A percentile compares a stretch with the other conserved stretches of the same genome.
These are phyloP conservation scores for Zingel zingel DNA, from an alignment of 2,113 vertebrate species.

Conservation along the genomic window DNA sequence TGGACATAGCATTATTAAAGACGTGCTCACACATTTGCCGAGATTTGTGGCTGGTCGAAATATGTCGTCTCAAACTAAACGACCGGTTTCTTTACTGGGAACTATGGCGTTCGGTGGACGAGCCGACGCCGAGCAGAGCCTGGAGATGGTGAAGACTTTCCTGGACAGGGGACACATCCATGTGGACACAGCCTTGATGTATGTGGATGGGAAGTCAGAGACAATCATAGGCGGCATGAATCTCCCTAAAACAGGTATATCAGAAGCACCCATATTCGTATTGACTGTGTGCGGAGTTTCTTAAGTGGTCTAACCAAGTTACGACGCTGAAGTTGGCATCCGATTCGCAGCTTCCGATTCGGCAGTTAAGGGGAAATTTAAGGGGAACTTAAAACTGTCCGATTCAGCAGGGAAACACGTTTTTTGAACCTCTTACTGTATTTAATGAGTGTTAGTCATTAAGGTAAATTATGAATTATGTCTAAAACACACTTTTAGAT, in stretches of 20 bases:
- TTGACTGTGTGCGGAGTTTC: neutral
- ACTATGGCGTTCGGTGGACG: conserved; percentile 92
- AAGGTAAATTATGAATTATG: too few relatives aligned
- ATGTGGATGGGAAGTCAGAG: conserved; percentile 90
- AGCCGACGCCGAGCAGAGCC: conserved; percentile 82
- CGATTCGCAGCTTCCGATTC: too few relatives aligned
- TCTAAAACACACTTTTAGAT: too few relatives aligned
- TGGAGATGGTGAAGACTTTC: conserved; percentile 85
- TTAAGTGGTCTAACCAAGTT: neutral
- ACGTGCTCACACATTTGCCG: neutral
- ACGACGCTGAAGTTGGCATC: too few relatives aligned
- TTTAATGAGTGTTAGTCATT: too few relatives aligned
- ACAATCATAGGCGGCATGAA: conserved; percentile 87
- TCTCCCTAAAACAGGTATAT: conserved; percentile 80
- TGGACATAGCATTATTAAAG: neutral
- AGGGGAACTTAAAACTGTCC: too few relatives aligned
- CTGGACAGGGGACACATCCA: conserved; percentile 82
- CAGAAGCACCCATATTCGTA: neutral
- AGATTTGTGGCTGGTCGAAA: conserved; percentile 25
- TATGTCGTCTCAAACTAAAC: conserved; percentile 71
- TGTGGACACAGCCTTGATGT: conserved; percentile 92
- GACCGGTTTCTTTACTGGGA: conserved; percentile 87
- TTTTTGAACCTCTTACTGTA: too few relatives aligned
- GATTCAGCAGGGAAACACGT: too few relatives aligned
- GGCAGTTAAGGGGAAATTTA: too few relatives aligned